Base-by-base conservation (phyloP, 37 sponge, comb jelly and placozoan species). In the Aphrocallistes beatrix region DNA sequence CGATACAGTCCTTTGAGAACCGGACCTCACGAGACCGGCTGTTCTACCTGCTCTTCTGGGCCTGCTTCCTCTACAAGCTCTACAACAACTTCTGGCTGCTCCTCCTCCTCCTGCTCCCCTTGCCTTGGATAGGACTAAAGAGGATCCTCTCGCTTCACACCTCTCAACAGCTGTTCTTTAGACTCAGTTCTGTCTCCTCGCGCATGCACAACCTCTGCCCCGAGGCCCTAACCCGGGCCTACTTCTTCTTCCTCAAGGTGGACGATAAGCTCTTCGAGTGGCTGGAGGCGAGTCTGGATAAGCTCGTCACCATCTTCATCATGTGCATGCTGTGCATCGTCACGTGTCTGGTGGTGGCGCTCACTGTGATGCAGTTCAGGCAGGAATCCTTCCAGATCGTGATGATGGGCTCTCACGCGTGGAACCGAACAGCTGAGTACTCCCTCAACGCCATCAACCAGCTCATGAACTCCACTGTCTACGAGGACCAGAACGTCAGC, bases 31-130 rank as follows among this genome's bases (percentile, higher is more conserved):
- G 75, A 13, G 75, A 60, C 75, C 38, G 39, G n/a, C 23, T 81
- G 0, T 81, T 81, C 81, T 85, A 47, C 21, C 39, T 50, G 21
- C 85, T 88, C 51, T 28, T 88, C 28, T 87, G 50, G 60, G 81
- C 83, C 8, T 82, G 69, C 83, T 23, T 82, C 19, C 82, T 86
- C 36, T 38, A 38, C 37, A 83, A 83, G 1, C 40, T 86, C 38
- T 82, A 30, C 37, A 83, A 86, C 36, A 83, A 86, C 87, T 37
- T 3, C 37, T 86, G 87, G 87, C 39, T 86, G 17, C 49, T 45
- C 42, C 1, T 6, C 9, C 48, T 28, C 23, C 83, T 86, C 36
- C 37, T 85, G 60, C 37, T 85, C 17, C 86, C 81, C 36, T 10
- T 60, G 1, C 37, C 60, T 1, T 51, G 60, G 47, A 60, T 85